Evolutionary conservation across 2,113 vertebrate species (phyloP).

Genomic region (Rousettus leschenaultii): DNA sequence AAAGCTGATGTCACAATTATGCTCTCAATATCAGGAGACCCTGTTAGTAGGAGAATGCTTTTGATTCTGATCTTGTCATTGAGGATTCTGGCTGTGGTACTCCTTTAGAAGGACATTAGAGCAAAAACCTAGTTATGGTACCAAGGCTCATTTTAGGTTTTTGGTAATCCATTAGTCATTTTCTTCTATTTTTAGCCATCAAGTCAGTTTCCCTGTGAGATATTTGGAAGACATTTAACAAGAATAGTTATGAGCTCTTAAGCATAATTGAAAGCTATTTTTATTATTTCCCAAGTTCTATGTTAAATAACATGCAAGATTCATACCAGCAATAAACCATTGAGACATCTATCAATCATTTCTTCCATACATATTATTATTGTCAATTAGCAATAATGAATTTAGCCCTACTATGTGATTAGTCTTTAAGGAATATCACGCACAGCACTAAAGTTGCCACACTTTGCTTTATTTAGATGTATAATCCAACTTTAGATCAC

Average conservation of each 20-base stretch:
- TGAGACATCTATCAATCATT: background rate
- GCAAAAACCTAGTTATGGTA: background rate
- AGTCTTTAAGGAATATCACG: background rate
- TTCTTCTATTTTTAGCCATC: background rate
- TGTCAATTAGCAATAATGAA: background rate
- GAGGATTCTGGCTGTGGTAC: background rate
- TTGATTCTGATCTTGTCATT: background rate
- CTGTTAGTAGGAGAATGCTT: background rate
- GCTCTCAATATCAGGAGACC: background rate
- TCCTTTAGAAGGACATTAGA: background rate
- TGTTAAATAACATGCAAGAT: background rate
- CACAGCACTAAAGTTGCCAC: background rate
- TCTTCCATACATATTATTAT: background rate
- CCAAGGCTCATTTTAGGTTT: background rate
- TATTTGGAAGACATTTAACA: background rate
- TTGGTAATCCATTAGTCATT: background rate
- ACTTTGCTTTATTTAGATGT: constrained; percentile 31
- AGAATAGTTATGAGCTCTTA: background rate
- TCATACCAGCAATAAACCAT: background rate
- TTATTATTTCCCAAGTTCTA: background rate
- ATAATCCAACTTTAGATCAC: constrained; percentile 1
- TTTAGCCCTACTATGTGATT: background rate
- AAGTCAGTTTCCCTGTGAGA: background rate
- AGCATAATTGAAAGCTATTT: background rate
- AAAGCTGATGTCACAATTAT: background rate